Conservation (phyloP, 2,888 invertebrate species). For the Plebejus melissa region DNA sequence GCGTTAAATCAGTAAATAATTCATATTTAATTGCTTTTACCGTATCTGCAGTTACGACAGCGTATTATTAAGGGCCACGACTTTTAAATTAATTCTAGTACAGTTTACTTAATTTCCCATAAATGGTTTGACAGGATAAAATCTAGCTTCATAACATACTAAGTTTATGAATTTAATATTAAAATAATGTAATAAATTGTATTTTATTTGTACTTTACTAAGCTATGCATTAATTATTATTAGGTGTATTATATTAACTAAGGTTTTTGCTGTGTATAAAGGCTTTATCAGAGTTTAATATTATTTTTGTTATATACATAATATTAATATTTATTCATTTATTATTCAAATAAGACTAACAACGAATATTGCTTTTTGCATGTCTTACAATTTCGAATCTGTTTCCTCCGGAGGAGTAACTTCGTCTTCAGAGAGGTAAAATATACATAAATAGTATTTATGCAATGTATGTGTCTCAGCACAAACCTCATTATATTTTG, state of each 20-base stretch:
- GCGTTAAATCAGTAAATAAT: neutral
- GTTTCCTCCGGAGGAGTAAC: conserved; percentile 82
- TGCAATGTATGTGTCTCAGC: conserved; percentile 31
- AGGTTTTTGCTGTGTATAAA: conserved; percentile 10
- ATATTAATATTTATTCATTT: conserved; percentile 11
- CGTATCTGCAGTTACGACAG: neutral
- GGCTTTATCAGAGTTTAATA: conserved; percentile 1
- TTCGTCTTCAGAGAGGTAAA: conserved; percentile 80
- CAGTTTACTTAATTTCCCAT: neutral
- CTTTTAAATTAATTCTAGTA: neutral
- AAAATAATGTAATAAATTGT: neutral
- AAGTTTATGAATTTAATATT: neutral
- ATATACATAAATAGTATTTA: conserved; percentile 38
- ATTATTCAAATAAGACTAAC: conserved; percentile 56
- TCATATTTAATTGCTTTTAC: conserved; percentile 5
- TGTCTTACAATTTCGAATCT: conserved; percentile 85
- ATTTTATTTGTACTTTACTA: neutral
- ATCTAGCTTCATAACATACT: neutral
- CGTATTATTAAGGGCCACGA: neutral
- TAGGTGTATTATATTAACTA: neutral
- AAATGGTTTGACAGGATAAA: neutral
- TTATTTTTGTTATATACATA: conserved; percentile 10
- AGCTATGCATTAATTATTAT: neutral
- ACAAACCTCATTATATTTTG: neutral
- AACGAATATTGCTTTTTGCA: conserved; percentile 80